phyloP scores from a whole-genome alignment of 2,113 vertebrate genomes.

The Gallinago paraguaiae region DNA sequence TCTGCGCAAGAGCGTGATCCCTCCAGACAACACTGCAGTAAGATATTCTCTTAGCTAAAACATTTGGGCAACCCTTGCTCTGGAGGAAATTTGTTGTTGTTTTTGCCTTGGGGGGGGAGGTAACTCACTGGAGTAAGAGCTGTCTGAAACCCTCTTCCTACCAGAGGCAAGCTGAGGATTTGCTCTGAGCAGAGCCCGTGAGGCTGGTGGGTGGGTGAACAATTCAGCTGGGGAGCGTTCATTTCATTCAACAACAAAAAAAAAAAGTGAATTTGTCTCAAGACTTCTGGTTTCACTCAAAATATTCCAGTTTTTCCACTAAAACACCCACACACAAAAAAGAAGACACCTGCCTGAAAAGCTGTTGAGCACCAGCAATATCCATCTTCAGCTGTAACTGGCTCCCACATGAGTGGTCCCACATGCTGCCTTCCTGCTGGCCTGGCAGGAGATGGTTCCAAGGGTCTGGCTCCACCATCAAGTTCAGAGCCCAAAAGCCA shows the following conservation, averaged over 20 bases:
- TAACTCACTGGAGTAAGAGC: background rate
- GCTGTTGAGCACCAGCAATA: background rate
- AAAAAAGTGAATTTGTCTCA: background rate
- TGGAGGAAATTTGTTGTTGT: background rate
- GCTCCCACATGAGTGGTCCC: background rate
- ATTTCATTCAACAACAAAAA: background rate
- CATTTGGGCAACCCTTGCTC: background rate
- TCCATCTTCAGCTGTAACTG: background rate
- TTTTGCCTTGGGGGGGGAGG: background rate
- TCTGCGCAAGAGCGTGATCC: background rate
- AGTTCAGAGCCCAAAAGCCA: background rate
- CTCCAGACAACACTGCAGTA: background rate
- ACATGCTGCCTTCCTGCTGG: background rate
- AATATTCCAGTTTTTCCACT: background rate
- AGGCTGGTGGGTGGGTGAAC: background rate
- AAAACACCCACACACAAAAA: background rate
- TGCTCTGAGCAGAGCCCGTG: background rate
- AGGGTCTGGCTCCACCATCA: background rate
- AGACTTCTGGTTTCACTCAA: background rate
- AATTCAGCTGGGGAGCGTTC: background rate
- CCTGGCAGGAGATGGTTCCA: rapidly evolving
- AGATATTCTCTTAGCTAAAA: background rate
- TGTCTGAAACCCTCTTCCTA: background rate
- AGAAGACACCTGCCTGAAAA: background rate
- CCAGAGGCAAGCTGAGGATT: background rate